Conservation (phyloP, 2,888 invertebrate species). For the Athrips mouffetella region DNA sequence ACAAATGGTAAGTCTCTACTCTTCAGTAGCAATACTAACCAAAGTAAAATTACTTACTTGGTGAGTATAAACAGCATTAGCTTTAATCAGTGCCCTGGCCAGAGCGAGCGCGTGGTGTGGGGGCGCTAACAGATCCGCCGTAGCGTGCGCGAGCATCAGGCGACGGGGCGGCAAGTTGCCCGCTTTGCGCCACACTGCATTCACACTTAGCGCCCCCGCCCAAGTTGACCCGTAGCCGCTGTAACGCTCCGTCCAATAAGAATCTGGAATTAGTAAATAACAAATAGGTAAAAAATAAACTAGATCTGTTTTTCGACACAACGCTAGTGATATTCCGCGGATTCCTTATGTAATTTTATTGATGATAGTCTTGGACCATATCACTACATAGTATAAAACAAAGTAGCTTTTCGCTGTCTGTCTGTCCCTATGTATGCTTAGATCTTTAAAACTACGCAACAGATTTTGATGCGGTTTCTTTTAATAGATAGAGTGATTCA, state of each 20-base stretch:
- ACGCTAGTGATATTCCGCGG: too few relatives aligned
- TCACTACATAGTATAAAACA: too few relatives aligned
- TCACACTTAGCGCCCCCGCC: slow-evolving; percentile 84
- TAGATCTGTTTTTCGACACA: too few relatives aligned
- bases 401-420: too few relatives aligned
- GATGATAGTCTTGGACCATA: too few relatives aligned
- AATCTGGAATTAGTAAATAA: slow-evolving; percentile 47
- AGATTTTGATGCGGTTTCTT: too few relatives aligned
- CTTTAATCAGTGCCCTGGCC: slow-evolving; percentile 88
- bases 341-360: too few relatives aligned
- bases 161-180: slow-evolving; percentile 82
- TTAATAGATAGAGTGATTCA: too few relatives aligned
- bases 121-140: slow-evolving; percentile 90
- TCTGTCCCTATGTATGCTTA: too few relatives aligned
- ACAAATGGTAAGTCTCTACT: neutral
- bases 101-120: slow-evolving; percentile 92
- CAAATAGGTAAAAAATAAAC: too few relatives aligned
- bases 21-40: slow-evolving; percentile 11
- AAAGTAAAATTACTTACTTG: too few relatives aligned
- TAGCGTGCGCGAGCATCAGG: slow-evolving; percentile 86
- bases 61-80: slow-evolving; percentile 89
- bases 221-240: slow-evolving; percentile 88
- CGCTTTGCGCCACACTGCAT: slow-evolving; percentile 88
- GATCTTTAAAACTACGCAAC: too few relatives aligned
- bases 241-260: slow-evolving; percentile 94